Evolutionary conservation across 2,113 vertebrate species (phyloP).

Genomic region (Microcebus ravelobensis): DNA sequence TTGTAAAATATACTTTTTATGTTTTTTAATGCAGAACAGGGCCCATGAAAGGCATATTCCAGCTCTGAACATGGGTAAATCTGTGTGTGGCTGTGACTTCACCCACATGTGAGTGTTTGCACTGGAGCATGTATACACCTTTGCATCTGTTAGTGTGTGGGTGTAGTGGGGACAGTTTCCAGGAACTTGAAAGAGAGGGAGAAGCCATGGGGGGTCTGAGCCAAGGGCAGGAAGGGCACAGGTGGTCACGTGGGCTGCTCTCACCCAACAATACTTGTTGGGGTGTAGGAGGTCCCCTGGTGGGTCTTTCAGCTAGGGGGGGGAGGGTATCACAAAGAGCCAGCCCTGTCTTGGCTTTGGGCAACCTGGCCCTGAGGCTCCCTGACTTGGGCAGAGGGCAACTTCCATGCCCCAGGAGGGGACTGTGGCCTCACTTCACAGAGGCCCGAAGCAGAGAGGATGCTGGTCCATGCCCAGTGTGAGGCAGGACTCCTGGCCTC

Average conservation of each 20-base stretch:
- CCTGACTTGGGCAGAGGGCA: background rate
- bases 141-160: background rate
- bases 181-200: background rate
- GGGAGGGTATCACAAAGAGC: background rate
- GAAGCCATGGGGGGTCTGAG: background rate
- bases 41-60: too few relatives aligned
- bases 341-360: background rate
- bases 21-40: background rate
- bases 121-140: background rate
- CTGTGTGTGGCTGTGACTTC: background rate
- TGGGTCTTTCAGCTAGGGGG: background rate
- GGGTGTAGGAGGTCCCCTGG: too few relatives aligned
- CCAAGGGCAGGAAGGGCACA: background rate
- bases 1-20: background rate
- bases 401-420: background rate
- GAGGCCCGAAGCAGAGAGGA: rapidly evolving
- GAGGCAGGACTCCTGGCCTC: background rate
- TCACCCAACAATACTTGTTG: background rate
- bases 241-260: background rate
- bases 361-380: background rate
- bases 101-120: background rate
- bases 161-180: background rate
- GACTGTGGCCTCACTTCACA: background rate
- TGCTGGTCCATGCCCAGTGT: background rate
- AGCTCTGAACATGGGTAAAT: background rate